phyloP scores from a whole-genome alignment of 2,797 vertebrate genomes.

The Jordanella pulchra region DNA sequence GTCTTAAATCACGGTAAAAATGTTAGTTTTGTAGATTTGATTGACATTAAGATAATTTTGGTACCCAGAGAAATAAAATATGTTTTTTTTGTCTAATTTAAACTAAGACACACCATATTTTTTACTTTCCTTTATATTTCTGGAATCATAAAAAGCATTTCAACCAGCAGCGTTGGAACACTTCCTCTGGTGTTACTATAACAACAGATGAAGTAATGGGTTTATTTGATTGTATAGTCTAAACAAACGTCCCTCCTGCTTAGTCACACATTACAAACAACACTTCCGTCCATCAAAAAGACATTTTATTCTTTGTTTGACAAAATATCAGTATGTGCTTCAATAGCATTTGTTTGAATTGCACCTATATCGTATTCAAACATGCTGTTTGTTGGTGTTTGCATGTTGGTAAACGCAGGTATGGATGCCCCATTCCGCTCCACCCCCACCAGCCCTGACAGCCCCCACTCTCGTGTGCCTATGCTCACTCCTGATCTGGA shows the following conservation, averaged over 20 bases:
- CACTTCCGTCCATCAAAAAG: conserved; percentile 4
- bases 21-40: not conserved
- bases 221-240: conserved; percentile 29
- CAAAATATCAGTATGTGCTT: not conserved
- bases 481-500: conserved; percentile 97
- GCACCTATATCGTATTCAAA: conserved; percentile 1
- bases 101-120: too few relatives aligned
- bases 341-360: not conserved
- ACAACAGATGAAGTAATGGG: conserved; percentile 40
- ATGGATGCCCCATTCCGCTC: conserved; percentile 92
- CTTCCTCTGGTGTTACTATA: conserved; percentile 34
- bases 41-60: too few relatives aligned
- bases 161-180: not conserved
- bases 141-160: not conserved
- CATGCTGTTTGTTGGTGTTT: not conserved
- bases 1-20: not conserved
- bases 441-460: conserved; percentile 91
- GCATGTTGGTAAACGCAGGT: conserved; percentile 32
- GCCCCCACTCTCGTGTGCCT: conserved; percentile 90
- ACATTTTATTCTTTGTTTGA: not conserved
- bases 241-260: conserved; percentile 24
- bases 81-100: too few relatives aligned
- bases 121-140: too few relatives aligned
- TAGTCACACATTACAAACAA: conserved; percentile 8
- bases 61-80: too few relatives aligned